Base-by-base conservation (phyloP, 2,113 vertebrate genomes). In the Cygnus buccinator region DNA sequence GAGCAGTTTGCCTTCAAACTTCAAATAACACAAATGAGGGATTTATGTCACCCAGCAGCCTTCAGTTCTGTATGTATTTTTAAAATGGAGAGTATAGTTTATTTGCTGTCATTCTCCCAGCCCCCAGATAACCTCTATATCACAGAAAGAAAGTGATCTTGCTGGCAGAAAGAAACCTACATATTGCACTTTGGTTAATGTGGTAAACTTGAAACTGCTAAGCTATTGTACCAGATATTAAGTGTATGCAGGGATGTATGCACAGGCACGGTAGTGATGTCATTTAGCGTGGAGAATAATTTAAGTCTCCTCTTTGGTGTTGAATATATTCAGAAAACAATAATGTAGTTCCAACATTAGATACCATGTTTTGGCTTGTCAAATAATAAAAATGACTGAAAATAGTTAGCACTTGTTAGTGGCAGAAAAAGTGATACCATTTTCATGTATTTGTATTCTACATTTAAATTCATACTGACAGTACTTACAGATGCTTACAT, bases 231-330 rank as follows among this genome's bases (percentile, higher is more conserved):
- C 41, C 59, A 54, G 5, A 23, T 2, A 1, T 21, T 12, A 9
- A 43, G 31, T 15, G n/a, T 26, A 20, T 15, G 65, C 54, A 71
- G 55, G 33, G 33, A 5, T 63, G 11, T 11, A 44, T 59, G 31
- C 3, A 4, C 44, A 65, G 35, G 13, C 2, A 0, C 0, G 8
- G 48, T 21, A 19, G 6, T 26, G 66, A 12, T 39, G 54, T 14
- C 46, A 10, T 20, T 43, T 9, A 11, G n/a, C 39, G 18, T 6
- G 39, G 39, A 59, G 67, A 71, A 48, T 9, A 55, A 20, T 52
- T 61, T 33, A 25, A 59, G 15, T 44, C 12, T 62, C 23, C 43
- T 58, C 18, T 55, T 57, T 65, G 19, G 19, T 82, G 44, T 26
- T 83, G 31, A 41, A 29, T 12, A 20, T 44, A 48, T 77, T 52